A percentile compares a stretch with the other conserved stretches of the same genome.
phyloP scores from a whole-genome alignment of 2,888 invertebrate species.

The Calliphora vomitoria region DNA sequence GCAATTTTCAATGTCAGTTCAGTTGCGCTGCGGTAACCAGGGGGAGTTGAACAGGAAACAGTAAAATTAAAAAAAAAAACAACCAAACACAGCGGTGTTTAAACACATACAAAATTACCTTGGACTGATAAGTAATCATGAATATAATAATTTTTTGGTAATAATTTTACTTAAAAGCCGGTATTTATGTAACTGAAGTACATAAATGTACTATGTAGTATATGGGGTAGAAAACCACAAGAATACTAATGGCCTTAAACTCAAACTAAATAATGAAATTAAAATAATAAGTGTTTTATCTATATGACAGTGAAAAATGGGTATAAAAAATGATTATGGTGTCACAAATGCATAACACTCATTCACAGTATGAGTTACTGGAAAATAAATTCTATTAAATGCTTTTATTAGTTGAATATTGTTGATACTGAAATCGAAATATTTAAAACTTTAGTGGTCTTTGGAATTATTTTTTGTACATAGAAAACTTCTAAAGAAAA shows the following conservation, averaged over 20 bases:
- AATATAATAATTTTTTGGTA: conserved; percentile 8
- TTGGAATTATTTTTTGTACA: too few species aligned
- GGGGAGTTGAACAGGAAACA: conserved; percentile 46
- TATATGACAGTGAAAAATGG: conserved; percentile 30
- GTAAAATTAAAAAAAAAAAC: conserved; percentile 9
- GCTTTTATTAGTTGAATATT: not conserved
- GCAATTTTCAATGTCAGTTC: conserved; percentile 36
- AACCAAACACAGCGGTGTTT: conserved; percentile 9
- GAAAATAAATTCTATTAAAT: not conserved
- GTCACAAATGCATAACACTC: conserved; percentile 1
- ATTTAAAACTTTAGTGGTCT: too few species aligned
- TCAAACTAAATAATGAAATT: conserved; percentile 20
- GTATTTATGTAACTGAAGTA: conserved; percentile 25
- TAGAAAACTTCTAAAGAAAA: too few species aligned
- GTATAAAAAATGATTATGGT: not conserved
- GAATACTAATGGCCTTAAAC: conserved; percentile 26
- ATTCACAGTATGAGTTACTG: not conserved
- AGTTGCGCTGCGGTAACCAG: conserved; percentile 7
- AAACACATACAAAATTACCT: conserved; percentile 13
- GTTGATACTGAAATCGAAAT: not conserved
- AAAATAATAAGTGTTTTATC: conserved; percentile 8
- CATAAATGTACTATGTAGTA: not conserved
- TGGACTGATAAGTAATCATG: conserved; percentile 48
- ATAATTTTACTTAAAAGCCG: conserved; percentile 39
- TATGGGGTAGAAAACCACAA: not conserved